Evolutionary conservation across 2,888 invertebrate species (phyloP).

Genomic region (Philhelius pedissequus): DNA sequence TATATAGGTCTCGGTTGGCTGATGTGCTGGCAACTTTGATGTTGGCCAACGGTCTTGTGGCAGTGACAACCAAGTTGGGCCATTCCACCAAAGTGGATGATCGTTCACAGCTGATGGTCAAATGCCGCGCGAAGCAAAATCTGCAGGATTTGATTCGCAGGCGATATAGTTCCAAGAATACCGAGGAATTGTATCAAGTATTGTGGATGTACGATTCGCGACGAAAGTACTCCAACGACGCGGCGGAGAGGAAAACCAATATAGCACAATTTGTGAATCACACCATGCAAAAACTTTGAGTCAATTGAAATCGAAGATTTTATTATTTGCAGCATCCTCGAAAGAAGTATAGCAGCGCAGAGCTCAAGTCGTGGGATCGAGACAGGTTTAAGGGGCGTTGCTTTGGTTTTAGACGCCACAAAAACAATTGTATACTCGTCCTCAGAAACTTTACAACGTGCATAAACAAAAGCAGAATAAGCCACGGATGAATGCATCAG

Average conservation of each 20-base stretch:
- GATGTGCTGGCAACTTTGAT: neutral
- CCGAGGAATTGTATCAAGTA: constrained; percentile 27
- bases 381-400: constrained; percentile 17
- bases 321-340: constrained; percentile 1
- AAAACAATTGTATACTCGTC: neutral
- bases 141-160: constrained; percentile 59
- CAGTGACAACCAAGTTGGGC: constrained; percentile 38
- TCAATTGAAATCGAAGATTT: neutral
- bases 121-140: constrained; percentile 65
- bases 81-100: constrained; percentile 55
- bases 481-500: neutral
- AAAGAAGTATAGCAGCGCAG: constrained; percentile 19
- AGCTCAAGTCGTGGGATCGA: constrained; percentile 36
- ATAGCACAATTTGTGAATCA: constrained; percentile 72
- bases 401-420: constrained; percentile 6
- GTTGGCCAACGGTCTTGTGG: neutral
- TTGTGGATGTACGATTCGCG: constrained; percentile 1
- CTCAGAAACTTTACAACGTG: neutral
- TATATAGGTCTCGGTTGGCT: neutral
- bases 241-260: constrained; percentile 71
- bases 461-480: constrained; percentile 29
- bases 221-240: too few relatives aligned
- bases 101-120: constrained; percentile 18
- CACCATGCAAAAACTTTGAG: constrained; percentile 50
- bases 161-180: constrained; percentile 57